Base-by-base conservation (phyloP, 2,888 invertebrate genomes). In the Pogonocherus hispidulus region DNA sequence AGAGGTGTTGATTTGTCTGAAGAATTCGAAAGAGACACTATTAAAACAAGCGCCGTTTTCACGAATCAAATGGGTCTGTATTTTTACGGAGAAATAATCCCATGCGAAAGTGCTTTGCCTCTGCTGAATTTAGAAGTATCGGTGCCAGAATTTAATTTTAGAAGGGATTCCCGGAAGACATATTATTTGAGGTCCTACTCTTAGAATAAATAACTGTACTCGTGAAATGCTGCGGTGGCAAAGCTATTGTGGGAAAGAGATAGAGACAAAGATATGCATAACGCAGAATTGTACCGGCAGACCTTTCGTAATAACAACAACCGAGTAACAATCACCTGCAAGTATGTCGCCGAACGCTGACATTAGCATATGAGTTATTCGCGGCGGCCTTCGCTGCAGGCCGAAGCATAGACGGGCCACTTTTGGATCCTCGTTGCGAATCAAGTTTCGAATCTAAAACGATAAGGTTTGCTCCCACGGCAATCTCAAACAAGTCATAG, bases 261-360 rank as follows among this genome's bases (percentile, higher is more conserved):
- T n/a, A 46, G 54, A 23, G 18, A 55, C 8, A 63, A 32, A 52
- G 63, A 54, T 52, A 63, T 63, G 63, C 47, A 32, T 46, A 59
- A 18, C 18, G 32, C 47, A 18, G 32, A 35, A 47, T 59, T 46
- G 14, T 57, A 46, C 23, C 56, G 44, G 44, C 44, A 59, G 27
- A 41, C 54, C 63, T 63, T 63, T 63, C 63, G 63, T 63, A 63
- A 63, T 54, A 54, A 32, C 14, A 63, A 63, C 44, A 54, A 32
- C 14, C 62, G 37, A 35, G 63, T 19, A 63, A 52, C 63, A 63
- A 63, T 63, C 63, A 63, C 63, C 63, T 59, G 59, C 54, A 63
- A 63, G 63, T 63, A 22, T 63, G 63, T 63, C 63, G 63, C 44
- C 41, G 37, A 49, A 44, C 62, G 49, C 47, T 60, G 35, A 27